Percentiles rank a stretch among this genome's conserved stretches.
Conservation (phyloP, 1,140 invertebrate species). For the Gryllus bimaculatus region DNA sequence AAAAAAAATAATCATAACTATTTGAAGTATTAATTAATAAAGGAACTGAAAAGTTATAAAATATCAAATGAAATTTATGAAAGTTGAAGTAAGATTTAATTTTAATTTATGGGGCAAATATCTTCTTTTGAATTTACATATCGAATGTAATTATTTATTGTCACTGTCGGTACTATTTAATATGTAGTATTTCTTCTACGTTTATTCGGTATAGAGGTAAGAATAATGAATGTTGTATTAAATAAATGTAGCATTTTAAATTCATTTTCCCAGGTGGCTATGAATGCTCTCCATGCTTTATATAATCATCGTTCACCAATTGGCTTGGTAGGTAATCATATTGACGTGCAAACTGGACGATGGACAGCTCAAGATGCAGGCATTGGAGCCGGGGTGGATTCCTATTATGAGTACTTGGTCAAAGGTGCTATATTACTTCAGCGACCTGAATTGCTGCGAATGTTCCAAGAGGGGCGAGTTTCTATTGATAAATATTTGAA, state of each 20-base stretch:
- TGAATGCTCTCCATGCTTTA: slow-evolving; percentile 81
- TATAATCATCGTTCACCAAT: slow-evolving; percentile 81
- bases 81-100: too few species aligned
- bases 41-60: too few species aligned
- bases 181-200: too few species aligned
- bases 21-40: too few species aligned
- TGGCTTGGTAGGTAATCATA: slow-evolving; percentile 91
- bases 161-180: too few species aligned
- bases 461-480: slow-evolving; percentile 75
- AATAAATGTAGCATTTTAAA: neutral
- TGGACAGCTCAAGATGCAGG: slow-evolving; percentile 97
- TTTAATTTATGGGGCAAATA: too few species aligned
- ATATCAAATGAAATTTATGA: too few species aligned
- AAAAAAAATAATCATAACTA: too few species aligned
- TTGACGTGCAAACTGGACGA: slow-evolving; percentile 86
- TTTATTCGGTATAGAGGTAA: too few species aligned
- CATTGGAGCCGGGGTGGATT: slow-evolving; percentile 90
- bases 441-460: slow-evolving; percentile 78
- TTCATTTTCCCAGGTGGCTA: slow-evolving; percentile 54
- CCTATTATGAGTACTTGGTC: slow-evolving; percentile 97
- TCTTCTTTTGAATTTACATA: too few species aligned
- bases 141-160: too few species aligned
- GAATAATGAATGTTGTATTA: neutral
- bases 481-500: slow-evolving; percentile 81
- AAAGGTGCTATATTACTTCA: slow-evolving; percentile 72